Base-by-base conservation (phyloP, 2,888 invertebrate species). In the Ypsolopha scabrella region DNA sequence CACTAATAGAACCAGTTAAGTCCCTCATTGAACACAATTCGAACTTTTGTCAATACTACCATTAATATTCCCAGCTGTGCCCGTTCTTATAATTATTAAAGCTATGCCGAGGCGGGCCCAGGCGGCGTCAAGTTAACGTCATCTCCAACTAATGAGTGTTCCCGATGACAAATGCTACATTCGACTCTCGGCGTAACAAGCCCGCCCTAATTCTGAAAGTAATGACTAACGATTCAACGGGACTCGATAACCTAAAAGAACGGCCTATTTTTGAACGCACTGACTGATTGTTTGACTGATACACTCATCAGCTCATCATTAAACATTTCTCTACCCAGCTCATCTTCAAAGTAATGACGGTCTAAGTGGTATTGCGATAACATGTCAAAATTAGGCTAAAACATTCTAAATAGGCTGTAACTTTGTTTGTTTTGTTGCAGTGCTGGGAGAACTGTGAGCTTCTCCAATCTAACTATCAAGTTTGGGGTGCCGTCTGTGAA, bases 381-480 rank as follows among this genome's bases (percentile, higher is more conserved):
- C 6, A 38, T 8, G 45, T 52, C 44, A 51, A 47, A 38, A 37
- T 45, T 38, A 50, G 47, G 36, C 41, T 61, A 61, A 57, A 59
- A 65, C 55, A 58, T 55, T 56, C 14, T n/a, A 45, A 33, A 53
- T 58, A 46, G n/a, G 6, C 41, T 34, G 52, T 55, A 46, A 39
- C 46, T 24, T 35, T 8, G 14, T 54, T 55, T 69, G 24, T 72
- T 72, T 87, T 87, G 87, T 87, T 90, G 80, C 90, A 92, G 92
- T 92, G 92, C 72, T 92, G 92, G 92, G 91, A 92, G 79, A 92
- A 91, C 71, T 92, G 92, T 81, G 91, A 91, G 71, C 86, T 91
- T 60, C 88, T 92, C 57, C 91, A 92, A 73, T 90, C 91, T 46
- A 91, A 92, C 78, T 92, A 90, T 74, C 89, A 90, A 80, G 88